Conservation (phyloP, 2,113 vertebrate genomes). For the Ondatra zibethicus region DNA sequence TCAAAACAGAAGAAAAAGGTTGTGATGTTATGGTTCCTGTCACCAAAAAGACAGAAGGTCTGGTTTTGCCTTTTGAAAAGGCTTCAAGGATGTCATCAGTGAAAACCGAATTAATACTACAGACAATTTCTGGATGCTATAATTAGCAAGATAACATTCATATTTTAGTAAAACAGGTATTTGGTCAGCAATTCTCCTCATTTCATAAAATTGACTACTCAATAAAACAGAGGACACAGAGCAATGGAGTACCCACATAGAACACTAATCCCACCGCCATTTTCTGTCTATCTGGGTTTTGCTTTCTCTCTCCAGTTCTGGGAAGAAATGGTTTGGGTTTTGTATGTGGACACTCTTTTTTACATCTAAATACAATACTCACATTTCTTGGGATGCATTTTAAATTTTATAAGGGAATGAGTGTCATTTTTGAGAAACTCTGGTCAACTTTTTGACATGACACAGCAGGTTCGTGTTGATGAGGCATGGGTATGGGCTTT, state of each 20-base stretch:
- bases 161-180: neutral
- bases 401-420: constrained; percentile 62
- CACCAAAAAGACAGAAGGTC: neutral
- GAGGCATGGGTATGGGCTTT: no score
- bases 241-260: neutral
- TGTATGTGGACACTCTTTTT: neutral
- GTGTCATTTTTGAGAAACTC: neutral
- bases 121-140: neutral
- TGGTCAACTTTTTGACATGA: neutral
- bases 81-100: neutral
- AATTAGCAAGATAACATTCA: neutral
- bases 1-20: no score
- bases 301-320: neutral
- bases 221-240: neutral
- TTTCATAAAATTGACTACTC: neutral
- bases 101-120: neutral
- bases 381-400: constrained; percentile 33
- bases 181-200: neutral
- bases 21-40: neutral
- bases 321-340: neutral
- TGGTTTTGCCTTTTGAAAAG: neutral
- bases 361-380: constrained; percentile 64
- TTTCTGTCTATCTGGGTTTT: neutral
- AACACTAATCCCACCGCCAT: neutral
- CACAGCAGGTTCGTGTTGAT: no score